phyloP scores from a whole-genome alignment of 1,140 invertebrate genomes.

The Thalassaphorura encarpata region DNA sequence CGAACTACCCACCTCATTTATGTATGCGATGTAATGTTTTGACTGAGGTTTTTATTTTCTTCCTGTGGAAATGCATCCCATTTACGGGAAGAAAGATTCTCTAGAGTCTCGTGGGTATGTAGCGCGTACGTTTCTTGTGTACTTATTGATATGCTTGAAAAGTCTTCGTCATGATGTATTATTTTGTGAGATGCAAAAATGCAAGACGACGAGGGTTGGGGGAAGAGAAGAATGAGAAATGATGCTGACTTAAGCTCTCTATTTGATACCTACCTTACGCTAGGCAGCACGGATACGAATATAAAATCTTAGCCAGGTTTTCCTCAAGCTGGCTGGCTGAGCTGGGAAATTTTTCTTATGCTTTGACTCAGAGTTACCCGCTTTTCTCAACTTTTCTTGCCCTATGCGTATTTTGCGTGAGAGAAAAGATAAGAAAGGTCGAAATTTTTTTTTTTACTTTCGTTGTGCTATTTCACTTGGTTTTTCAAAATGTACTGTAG shows the following conservation, averaged over 20 bases:
- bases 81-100: not conserved
- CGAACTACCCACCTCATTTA: not conserved
- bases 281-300: too few species aligned
- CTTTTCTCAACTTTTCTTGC: not conserved
- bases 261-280: not conserved
- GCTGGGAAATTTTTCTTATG: not conserved
- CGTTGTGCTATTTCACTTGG: not conserved
- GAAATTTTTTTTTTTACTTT: conserved; percentile 8
- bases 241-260: conserved; percentile 29
- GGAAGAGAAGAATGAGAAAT: conserved; percentile 28
- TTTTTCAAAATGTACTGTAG: not conserved
- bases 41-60: not conserved
- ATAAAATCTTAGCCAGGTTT: too few species aligned
- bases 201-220: not conserved
- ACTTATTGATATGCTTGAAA: conserved; percentile 4
- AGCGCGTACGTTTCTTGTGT: too few species aligned
- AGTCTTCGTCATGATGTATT: conserved; percentile 1
- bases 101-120: too few species aligned
- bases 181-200: not conserved
- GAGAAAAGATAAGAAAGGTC: conserved; percentile 6
- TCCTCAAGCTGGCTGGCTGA: not conserved
- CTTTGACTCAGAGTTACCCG: too few species aligned
- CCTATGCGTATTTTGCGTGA: not conserved
- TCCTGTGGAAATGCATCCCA: too few species aligned
- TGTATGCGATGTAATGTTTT: not conserved